These are phyloP conservation scores for Formica selysi DNA, from an alignment of 1,140 invertebrate species.

Conservation along the genomic window DNA sequence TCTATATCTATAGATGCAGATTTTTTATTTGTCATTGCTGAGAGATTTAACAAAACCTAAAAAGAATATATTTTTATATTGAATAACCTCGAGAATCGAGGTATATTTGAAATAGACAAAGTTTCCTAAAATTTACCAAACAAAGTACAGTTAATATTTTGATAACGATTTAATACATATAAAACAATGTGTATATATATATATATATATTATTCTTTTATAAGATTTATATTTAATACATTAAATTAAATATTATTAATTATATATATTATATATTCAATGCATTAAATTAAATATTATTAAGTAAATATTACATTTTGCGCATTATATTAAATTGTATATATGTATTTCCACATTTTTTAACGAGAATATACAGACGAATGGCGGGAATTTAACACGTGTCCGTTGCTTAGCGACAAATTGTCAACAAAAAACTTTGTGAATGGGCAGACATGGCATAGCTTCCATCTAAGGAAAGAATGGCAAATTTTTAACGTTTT, in stretches of 20 bases:
- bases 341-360: background rate
- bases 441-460: slow-evolving; percentile 32
- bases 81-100: background rate
- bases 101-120: background rate
- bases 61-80: slow-evolving; percentile 53
- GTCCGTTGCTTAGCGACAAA: slow-evolving; percentile 32
- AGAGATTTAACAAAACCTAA: background rate
- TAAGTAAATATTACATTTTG: background rate
- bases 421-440: too few relatives aligned
- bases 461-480: background rate
- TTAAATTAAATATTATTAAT: background rate
- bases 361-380: background rate
- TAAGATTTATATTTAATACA: too few relatives aligned
- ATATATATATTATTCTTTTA: too few relatives aligned
- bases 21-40: slow-evolving; percentile 14
- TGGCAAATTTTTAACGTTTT: slow-evolving; percentile 49
- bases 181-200: background rate
- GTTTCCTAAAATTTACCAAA: slow-evolving; percentile 21
- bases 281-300: background rate
- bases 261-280: background rate
- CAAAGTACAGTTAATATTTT: slow-evolving; percentile 45
- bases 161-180: slow-evolving; percentile 33
- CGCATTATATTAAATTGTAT: background rate
- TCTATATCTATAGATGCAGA: slow-evolving; percentile 8
- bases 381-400: slow-evolving; percentile 32